These are phyloP conservation scores for Muricea muricata DNA, from an alignment of 92 coral and sea anemone genomes.

Conservation along the genomic window DNA sequence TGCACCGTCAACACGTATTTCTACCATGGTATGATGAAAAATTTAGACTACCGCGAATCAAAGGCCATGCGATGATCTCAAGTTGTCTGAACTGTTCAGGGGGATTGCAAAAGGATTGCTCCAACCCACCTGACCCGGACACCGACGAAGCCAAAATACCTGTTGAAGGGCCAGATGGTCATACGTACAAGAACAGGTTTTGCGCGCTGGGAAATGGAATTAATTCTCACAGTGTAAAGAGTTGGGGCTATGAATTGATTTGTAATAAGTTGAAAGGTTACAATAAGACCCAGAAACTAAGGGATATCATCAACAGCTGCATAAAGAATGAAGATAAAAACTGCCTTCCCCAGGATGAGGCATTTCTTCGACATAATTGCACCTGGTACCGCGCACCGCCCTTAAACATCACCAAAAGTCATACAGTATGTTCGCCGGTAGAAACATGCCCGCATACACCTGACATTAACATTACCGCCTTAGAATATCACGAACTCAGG, in stretches of 20 bases:
- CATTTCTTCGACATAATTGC: not conserved
- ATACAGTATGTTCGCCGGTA: slow-evolving; percentile 26
- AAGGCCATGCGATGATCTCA: slow-evolving; percentile 28
- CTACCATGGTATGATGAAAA: not conserved
- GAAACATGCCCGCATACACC: slow-evolving; percentile 27
- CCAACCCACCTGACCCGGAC: not conserved
- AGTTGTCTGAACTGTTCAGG: slow-evolving; percentile 2
- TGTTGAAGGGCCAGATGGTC: slow-evolving; percentile 25
- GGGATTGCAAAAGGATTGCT: slow-evolving; percentile 1
- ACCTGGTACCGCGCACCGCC: slow-evolving; percentile 25
- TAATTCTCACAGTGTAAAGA: not conserved
- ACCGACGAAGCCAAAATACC: not conserved
- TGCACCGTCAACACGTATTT: not conserved
- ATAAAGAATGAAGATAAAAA: not conserved
- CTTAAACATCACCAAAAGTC: not conserved
- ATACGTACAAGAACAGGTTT: slow-evolving; percentile 37
- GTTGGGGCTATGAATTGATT: slow-evolving; percentile 22
- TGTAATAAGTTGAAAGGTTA: not conserved
- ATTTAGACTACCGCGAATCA: not conserved
- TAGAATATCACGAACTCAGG: not conserved
- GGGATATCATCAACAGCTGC: not conserved
- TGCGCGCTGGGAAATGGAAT: slow-evolving; percentile 28
- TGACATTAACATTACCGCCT: not conserved
- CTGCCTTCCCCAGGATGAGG: not conserved
- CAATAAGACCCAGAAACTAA: not conserved